Percentiles rank a stretch among this genome's conserved stretches.
phyloP scores from a whole-genome alignment of 2,888 invertebrate species.

The Tridacna crocea region DNA sequence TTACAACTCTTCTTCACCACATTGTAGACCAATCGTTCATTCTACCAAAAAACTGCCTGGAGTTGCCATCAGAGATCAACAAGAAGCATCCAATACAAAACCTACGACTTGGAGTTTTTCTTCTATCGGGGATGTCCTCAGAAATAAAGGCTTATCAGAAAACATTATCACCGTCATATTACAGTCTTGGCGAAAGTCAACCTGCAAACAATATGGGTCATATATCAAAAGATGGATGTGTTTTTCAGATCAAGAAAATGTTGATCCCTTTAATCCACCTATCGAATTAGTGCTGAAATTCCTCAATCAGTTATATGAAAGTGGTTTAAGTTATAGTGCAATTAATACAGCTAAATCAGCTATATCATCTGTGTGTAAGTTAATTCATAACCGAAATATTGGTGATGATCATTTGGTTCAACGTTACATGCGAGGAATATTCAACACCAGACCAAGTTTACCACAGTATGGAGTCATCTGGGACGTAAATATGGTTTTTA shows the following conservation, averaged over 20 bases:
- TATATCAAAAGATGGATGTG: no score
- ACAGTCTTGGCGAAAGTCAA: conserved; percentile 8
- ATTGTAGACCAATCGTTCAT: conserved; percentile 1
- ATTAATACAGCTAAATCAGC: neutral
- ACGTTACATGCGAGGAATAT: neutral
- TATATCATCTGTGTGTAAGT: neutral
- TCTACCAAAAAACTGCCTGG: neutral
- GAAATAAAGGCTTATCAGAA: conserved; percentile 7
- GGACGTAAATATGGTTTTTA: neutral
- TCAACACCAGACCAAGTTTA: neutral
- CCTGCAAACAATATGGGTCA: neutral
- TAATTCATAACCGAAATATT: neutral
- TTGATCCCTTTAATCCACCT: no score
- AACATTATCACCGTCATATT: neutral
- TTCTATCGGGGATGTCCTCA: conserved; percentile 4
- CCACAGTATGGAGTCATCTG: neutral
- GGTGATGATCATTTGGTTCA: neutral
- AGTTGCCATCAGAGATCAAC: neutral
- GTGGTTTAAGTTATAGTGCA: no score
- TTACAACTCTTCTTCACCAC: no score
- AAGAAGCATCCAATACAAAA: neutral
- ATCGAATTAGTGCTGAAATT: neutral
- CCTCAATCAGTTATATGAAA: neutral
- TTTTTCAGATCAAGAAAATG: no score
- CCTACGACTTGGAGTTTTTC: neutral